Base-by-base conservation (phyloP, 2,888 invertebrate genomes). In the Pheosia tremula region DNA sequence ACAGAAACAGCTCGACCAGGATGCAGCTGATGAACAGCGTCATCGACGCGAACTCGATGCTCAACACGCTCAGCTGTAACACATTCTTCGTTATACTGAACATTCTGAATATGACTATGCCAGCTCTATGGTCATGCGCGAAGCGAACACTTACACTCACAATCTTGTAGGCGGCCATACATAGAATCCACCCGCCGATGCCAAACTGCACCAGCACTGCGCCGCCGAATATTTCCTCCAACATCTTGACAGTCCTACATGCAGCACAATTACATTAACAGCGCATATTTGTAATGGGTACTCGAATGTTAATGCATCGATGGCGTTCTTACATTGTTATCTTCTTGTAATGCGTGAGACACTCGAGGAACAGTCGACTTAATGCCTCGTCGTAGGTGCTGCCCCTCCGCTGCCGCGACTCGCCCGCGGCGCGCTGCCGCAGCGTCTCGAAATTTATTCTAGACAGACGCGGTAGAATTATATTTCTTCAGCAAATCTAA, bases 11-110 rank as follows among this genome's bases (percentile, higher is more conserved):
- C 81, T 95, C 94, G 8, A 93, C 86, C 24, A 95, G 81, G 78
- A 95, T 94, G 75, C 95, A 95, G 56, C 80, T 77, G 63, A 94
- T 91, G 80, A 95, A 95, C 11, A 94, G 82, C 1, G 87, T 79
- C 89, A 94, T 93, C 9, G 95, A 94, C 2, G 91, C 86, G 63
- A 95, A 94, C 79, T 94, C 92, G 54, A 93, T 74, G 74, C 89
- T 92, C 56, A 85, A 62, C 57, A 87, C 75, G 62, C 69, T 80
- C 68, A 91, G 61, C 91, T 91, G 80, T 43, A 75, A 56, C 56
- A 41, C 11, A 7, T 13, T 5, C 8, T 36, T 11, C 4, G 52
- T n/a, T 0, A 10, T 43, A 43, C 43, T 43, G 24, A 24, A 24
- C 24, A 24, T 24, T 24, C 24, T 24, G 24, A 24, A 24, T 24